Base-by-base conservation (phyloP, 2,113 vertebrate species). In the Daphoenositta chrysoptera region DNA sequence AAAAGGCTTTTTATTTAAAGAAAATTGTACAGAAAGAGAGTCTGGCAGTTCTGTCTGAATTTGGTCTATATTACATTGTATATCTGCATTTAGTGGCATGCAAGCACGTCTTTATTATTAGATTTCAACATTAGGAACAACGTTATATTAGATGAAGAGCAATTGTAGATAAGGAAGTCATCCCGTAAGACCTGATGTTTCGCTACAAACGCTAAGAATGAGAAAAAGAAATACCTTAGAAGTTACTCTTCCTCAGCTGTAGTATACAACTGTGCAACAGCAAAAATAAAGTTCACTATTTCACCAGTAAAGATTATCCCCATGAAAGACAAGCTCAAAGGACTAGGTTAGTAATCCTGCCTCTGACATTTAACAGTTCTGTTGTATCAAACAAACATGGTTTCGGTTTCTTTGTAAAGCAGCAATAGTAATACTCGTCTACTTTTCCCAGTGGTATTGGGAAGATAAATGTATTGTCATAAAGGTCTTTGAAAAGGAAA, bases 401-500 rank as follows among this genome's bases (percentile, higher is more conserved):
- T 77, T 91, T 85, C 35, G 17, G 22, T 51, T 83, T 88, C 64
- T 90, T 58, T 86, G 47, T 51, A 71, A 83, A 81, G 44, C 71
- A 90, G 85, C 80, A 84, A 88, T 47, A 35, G 17, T 94, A 91
- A 87, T 35, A 86, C 75, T 77, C 79, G 31, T 70, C 58, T 80
- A 26, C 58, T 77, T 91, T 82, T 42, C 84, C 54, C 54, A 40
- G 7, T 50, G 58, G 50, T 51, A 86, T 44, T 88, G 71, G 54
- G 58, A 95, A 78, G 23, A 79, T 73, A 93, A 94, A 86, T 40
- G 27, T 54, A 87, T 88, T 91, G 78, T 85, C 79, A 66, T 73
- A 90, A 83, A 89, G 54, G 75, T 48, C 66, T 94, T 79, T 65
- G 70, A 88, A 90, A 96, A 94, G 57, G 20, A 61, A 94, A 91